These are phyloP conservation scores for Nemurella pictetii DNA, from an alignment of 2,888 invertebrate species.

Conservation along the genomic window DNA sequence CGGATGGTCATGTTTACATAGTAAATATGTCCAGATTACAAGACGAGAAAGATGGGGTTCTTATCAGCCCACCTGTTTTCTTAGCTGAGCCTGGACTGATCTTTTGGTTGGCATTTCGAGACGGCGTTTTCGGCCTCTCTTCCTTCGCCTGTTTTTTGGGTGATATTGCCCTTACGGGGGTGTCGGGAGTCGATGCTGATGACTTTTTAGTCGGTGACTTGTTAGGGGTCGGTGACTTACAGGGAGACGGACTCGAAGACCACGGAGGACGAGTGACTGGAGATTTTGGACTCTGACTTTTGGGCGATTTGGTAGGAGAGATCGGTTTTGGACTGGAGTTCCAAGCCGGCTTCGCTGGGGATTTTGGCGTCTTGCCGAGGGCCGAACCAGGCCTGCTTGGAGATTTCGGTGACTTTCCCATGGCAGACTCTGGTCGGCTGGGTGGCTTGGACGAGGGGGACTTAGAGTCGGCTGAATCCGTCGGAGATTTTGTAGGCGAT, in stretches of 20 bases:
- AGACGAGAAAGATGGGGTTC: background rate
- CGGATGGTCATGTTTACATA: background rate
- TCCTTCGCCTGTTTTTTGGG: constrained; percentile 53
- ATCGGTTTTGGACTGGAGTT: constrained; percentile 11
- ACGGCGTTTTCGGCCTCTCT: constrained; percentile 48
- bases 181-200: constrained; percentile 54
- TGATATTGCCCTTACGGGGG: constrained; percentile 53
- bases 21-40: background rate
- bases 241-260: constrained; percentile 23
- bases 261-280: constrained; percentile 16
- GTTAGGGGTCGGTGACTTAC: constrained; percentile 6
- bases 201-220: constrained; percentile 68
- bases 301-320: constrained; percentile 22
- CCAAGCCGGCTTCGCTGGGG: constrained; percentile 21
- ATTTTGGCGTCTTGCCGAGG: background rate
- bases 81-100: constrained; percentile 5
- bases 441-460: background rate
- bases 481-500: constrained; percentile 9
- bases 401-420: constrained; percentile 26
- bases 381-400: background rate
- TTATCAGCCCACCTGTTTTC: constrained; percentile 15
- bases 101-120: constrained; percentile 8
- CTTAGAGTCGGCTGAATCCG: background rate
- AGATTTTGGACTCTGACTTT: constrained; percentile 14
- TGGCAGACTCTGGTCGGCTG: constrained; percentile 27